Evolutionary conservation across 2,888 invertebrate species (phyloP).

Genomic region (Taphrorychus bicolor): DNA sequence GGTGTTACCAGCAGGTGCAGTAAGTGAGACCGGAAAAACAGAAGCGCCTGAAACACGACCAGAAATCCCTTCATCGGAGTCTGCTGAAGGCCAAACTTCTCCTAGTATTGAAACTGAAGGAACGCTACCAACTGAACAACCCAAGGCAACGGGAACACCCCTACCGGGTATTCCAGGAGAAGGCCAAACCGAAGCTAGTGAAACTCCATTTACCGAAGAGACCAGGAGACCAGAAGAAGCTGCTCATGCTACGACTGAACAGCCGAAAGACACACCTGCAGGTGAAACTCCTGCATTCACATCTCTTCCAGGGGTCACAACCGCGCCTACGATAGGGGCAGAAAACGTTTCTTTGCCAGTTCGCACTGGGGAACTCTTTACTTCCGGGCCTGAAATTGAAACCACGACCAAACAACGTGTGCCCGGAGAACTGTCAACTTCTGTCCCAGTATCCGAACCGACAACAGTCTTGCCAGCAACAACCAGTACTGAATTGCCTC

Average conservation of each 20-base stretch:
- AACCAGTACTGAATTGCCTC: conserved; percentile 35
- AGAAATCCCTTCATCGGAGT: neutral
- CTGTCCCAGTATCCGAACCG: conserved; percentile 43
- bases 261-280: conserved; percentile 7
- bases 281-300: conserved; percentile 14
- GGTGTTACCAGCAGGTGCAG: neutral
- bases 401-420: conserved; percentile 42
- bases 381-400: conserved; percentile 39
- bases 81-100: neutral
- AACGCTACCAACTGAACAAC: neutral
- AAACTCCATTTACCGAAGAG: conserved; percentile 6
- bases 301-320: conserved; percentile 20
- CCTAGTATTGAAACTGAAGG: neutral
- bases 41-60: conserved; percentile 11
- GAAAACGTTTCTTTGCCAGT: conserved; percentile 21
- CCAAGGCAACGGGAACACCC: neutral
- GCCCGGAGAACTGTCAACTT: conserved; percentile 53
- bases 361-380: conserved; percentile 19
- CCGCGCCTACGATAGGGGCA: conserved; percentile 20
- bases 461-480: conserved; percentile 39
- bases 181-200: neutral
- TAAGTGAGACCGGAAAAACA: conserved; percentile 23
- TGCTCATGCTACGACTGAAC: conserved; percentile 5
- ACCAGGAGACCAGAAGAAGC: conserved; percentile 21
- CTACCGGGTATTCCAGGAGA: conserved; percentile 1